Conservation (phyloP, 1,140 invertebrate genomes). For the Elysia chlorotica region DNA sequence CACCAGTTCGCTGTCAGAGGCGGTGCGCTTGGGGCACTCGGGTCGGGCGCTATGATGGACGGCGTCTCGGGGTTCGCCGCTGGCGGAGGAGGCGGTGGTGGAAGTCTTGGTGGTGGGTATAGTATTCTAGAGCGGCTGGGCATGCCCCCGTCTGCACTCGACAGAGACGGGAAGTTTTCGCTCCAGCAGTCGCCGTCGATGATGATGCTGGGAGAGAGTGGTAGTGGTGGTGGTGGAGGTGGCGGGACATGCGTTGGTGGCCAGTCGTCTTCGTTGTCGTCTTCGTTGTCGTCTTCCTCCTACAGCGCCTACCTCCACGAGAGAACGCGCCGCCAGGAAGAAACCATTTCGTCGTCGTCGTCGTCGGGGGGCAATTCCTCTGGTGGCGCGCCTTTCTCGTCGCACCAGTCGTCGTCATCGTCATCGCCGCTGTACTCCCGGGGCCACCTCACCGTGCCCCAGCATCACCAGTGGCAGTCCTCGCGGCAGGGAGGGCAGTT, state of each 20-base stretch:
- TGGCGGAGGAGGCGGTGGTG: no score
- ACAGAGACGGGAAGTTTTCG: conserved; percentile 4
- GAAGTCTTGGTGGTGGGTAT: no score
- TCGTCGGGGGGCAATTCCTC: neutral
- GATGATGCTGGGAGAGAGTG: no score
- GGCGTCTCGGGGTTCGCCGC: conserved; percentile 48
- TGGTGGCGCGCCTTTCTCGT: no score
- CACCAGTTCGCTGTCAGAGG: no score
- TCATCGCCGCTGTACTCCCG: neutral
- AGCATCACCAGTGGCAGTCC: conserved; percentile 17
- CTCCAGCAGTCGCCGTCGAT: no score
- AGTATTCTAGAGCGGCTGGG: conserved; percentile 64
- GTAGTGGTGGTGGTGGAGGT: neutral
- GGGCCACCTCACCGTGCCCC: conserved; percentile 14
- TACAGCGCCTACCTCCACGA: no score
- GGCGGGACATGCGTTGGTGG: no score
- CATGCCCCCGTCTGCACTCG: conserved; percentile 37
- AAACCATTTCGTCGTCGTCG: neutral
- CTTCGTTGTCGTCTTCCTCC: neutral
- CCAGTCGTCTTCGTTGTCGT: neutral
- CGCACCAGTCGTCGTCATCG: neutral
- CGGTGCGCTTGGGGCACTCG: no score
- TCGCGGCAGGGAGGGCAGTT: neutral
- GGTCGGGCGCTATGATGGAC: no score
- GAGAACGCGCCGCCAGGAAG: neutral